Conservation (phyloP, 2,888 invertebrate species). For the Euphydryas editha region DNA sequence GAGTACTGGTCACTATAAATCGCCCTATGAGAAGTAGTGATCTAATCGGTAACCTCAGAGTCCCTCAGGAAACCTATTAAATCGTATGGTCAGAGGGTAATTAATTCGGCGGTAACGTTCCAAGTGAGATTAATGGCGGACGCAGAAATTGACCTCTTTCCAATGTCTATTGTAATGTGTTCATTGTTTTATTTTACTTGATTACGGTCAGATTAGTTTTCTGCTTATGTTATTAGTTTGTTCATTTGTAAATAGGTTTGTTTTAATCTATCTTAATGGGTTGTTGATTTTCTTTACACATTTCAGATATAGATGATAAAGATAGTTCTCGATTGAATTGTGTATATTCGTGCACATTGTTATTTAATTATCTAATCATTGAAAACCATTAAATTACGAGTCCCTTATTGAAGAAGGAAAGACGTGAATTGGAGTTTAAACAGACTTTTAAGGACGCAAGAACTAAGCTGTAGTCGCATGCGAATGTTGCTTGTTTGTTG, state of each 20-base stretch:
- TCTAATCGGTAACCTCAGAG: conserved; percentile 81
- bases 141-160: conserved; percentile 70
- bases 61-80: conserved; percentile 82
- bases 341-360: too few relatives aligned
- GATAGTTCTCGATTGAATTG: too few relatives aligned
- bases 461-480: too few relatives aligned
- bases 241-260: not conserved
- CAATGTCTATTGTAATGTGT: conserved; percentile 62
- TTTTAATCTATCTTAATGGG: too few relatives aligned
- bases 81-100: conserved; percentile 83
- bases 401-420: too few relatives aligned
- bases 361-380: too few relatives aligned
- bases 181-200: conserved; percentile 58
- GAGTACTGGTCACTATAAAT: conserved; percentile 75
- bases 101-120: conserved; percentile 79
- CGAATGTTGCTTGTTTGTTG: too few relatives aligned
- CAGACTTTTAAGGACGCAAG: too few relatives aligned
- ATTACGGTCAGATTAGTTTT: conserved; percentile 9
- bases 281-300: too few relatives aligned
- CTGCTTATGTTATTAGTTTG: conserved; percentile 1
- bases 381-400: too few relatives aligned
- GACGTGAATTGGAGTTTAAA: too few relatives aligned
- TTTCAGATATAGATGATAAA: too few relatives aligned
- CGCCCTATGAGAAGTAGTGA: conserved; percentile 82
- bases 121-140: conserved; percentile 81